Base-by-base conservation (phyloP, 2,113 vertebrate genomes). In the Triplophysa siluroides region DNA sequence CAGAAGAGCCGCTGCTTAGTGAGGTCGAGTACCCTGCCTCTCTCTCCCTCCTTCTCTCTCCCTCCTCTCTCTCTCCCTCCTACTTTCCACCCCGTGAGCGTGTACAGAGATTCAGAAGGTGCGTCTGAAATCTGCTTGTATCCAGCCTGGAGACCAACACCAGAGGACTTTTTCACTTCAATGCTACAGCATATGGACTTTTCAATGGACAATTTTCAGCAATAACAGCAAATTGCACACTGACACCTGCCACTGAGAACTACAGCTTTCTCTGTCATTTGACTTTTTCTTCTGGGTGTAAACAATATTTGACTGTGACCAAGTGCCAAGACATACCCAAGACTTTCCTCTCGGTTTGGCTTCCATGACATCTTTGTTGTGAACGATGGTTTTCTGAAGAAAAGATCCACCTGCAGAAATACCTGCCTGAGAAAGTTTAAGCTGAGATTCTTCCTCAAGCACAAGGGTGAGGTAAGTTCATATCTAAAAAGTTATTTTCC, bases 71-170 rank as follows among this genome's bases (percentile, higher is more conserved):
- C 87, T 85, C 78, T 81, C 90, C 92, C 91, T 92, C 91, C 91
- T 92, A 91, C 91, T 93, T 92, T 91, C 89, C 88, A 90, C 87
- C 88, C 88, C 89, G 90, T 89, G 88, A 83, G 83, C 87, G 89
- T 87, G 87, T 82, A 52, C 90, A 85, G 88, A 85, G 86, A 90
- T 90, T 89, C 88, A 86, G 91, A 93, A 93, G 92, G 92, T 93
- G 90, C 87, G 88, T 87, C 88, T 90, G 90, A 93, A 91, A 90
- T 89, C 89, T 89, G 84, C 87, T 86, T 86, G 83, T 89, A 90
- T 89, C 89, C 88, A 83, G 89, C 81, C 78, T 77, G 85, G 88
- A 89, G 89, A 90, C 14, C 86, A 75, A 85, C 90, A 88, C 86
- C 82, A 81, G 86, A 90, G 88, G 87, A 90, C 68, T 84, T 86